Evolutionary conservation across 2,888 invertebrate genomes (phyloP), one percentile per base, ranked within the genome.

Genomic region (Apamea sordens): DNA sequence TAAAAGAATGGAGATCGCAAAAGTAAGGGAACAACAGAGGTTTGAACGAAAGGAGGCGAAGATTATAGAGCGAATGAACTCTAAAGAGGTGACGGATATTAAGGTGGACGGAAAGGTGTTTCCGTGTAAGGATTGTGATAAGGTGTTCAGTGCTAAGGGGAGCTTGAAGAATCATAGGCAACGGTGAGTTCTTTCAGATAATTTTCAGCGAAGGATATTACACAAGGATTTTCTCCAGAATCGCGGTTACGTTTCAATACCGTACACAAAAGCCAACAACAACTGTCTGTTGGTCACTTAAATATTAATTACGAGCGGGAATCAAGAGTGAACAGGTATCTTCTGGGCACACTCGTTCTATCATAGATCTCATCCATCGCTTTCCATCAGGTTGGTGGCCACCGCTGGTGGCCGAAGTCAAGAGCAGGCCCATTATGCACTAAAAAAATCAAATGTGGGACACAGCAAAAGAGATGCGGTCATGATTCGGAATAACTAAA

Each of bases 81-180:
- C 89, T 5, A 88, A 83, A 24, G 90, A 89, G 44, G 89, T 87
- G 3, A 90, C 83, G 0, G 92, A 82, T 28, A 18, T 86, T 0
- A 80, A 74, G 0, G 86, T 81, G 8, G 77, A 85, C 0, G 91
- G 89, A 0, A 91, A 91, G 24, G 85, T 85, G 5, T 95, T 91
- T 78, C 92, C 93, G 0, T 97, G 97, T 80, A 94, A 94, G 50
- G 93, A 95, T 63, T 97, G 97, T 77, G 94, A 95, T 53, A 95
- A 95, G 63, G 90, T 93, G 0, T 96, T 95, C 79, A 87, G 82
- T 4, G 91, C 92, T 0, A 94, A 93, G 13, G 92, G 92, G 0
- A 94, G 95, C n/a, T 86, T 96, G 84, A 95, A 94, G 82, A 95
- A 93, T 56, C 97, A 97, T 87, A 91, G 94, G 41, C 92, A 93